Evolutionary conservation across 2,797 vertebrate genomes (phyloP), one percentile per base, ranked within the genome.

Genomic region (Adelosebastes latens): DNA sequence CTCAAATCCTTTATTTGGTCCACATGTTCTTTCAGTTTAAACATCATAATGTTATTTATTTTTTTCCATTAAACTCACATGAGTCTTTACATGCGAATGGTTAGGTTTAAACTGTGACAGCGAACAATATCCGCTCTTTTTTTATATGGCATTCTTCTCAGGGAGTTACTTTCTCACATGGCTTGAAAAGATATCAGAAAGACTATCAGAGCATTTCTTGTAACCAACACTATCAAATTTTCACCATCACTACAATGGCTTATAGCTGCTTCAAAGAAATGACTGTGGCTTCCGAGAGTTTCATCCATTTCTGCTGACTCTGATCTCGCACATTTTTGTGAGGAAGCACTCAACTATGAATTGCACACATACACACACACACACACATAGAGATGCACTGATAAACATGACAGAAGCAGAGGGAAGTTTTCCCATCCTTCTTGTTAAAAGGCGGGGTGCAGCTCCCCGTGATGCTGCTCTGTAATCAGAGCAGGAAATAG

Each of bases 401-500:
- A 80, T 85, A 79, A 89, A 88, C 61, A 79, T 72, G 82, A 77
- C 72, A 53, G 81, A 58, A 64, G 66, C 46, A 58, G 66, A 73
- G 65, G 34, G 72, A 77, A 59, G 75, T 85, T 88, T 84, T 88
- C 85, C 80, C 86, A 86, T 89, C 78, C 77, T 84, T 86, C 77
- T 75, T 60, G 55, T 77, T 72, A 46, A 72, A 83, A 77, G 72
- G 76, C 42, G 11, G 60, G 72, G 79, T 79, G 81, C 72, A 78
- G 65, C 74, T 86, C 88, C 74, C 73, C 78, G 31, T 18, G 72
- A 80, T 32, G 75, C 83, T 64, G 34, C 87, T 87, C 87, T 94
- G 75, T 93, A 93, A 93, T 92, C 89, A 88, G 71, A 74, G 79
- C 67, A 86, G 77, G 83, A 91, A 89, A 84, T 79, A 81, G 78